Evolutionary conservation across 2,113 vertebrate genomes (phyloP), one percentile per base, ranked within the genome.

Genomic region (Tetrao urogallus): DNA sequence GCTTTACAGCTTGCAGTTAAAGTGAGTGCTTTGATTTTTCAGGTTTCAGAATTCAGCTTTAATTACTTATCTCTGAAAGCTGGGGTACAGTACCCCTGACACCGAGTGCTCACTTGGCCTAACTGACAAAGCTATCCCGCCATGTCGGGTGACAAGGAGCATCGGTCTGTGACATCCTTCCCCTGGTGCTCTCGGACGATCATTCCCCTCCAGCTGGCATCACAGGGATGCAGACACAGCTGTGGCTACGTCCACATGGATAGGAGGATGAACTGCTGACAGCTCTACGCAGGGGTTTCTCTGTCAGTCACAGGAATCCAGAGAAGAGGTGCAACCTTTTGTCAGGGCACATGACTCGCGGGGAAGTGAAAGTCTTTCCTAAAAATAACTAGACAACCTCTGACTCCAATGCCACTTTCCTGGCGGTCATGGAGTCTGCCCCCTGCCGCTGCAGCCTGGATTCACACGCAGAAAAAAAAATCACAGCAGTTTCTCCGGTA

Each of bases 201-300:
- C 36, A 21, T 80, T 69, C 27, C 48, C 63, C 88, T 93, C 54
- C 72, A 63, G 38, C 74, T 45, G 17, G n/a, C 77, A 79, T 56
- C 10, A 10, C n/a, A 54, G 38, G 45, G 91, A 64, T 48, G 64
- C 67, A 73, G 45, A 74, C 65, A 69, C 52, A 67, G 87, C 94
- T 56, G 43, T 4, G 20, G 69, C 87, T 91, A 91, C 64, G 50
- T 52, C 89, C 82, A 64, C 10, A 21, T 82, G 66, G 88, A 64
- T 75, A 91, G 88, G 91, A 95, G 89, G 73, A 76, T 89, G 92
- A 89, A 86, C 76, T 8, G n/a, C 91, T 92, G 91, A 66, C 91
- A 74, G 85, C 28, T 63, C 73, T 85, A 83, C 79, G 50, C 60
- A 88, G 77, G 70, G 27, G 6, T 76, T 79, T 87, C 85, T 64